Percentiles rank a stretch among this genome's conserved stretches.
Conservation (phyloP, 1,140 invertebrate species). For the Pentalonia nigronervosa region DNA sequence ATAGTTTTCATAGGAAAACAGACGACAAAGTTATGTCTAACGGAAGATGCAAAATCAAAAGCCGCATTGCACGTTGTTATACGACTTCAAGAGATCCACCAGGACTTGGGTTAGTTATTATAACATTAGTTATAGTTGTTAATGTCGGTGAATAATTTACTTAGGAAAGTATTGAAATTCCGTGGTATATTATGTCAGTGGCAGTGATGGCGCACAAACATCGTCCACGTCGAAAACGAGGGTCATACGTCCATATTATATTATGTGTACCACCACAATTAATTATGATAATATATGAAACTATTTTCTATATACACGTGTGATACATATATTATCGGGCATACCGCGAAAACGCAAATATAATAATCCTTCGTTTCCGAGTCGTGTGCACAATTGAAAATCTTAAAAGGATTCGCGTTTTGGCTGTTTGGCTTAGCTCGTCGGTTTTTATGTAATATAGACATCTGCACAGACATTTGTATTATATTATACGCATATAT, state of each 20-base stretch:
- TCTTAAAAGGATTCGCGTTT: not conserved
- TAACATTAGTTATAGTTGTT: no score
- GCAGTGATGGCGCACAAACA: not conserved
- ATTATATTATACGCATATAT: not conserved
- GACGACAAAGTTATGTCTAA: not conserved
- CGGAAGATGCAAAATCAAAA: not conserved
- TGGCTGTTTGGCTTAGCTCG: not conserved
- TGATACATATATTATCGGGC: not conserved
- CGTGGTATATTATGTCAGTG: not conserved
- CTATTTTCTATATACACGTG: not conserved
- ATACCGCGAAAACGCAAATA: not conserved
- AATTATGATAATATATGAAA: not conserved
- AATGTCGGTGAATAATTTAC: not conserved
- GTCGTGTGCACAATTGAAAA: not conserved
- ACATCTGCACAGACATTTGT: not conserved
- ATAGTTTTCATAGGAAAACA: not conserved
- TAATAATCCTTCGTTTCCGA: not conserved
- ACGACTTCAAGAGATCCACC: not conserved
- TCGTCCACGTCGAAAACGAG: not conserved
- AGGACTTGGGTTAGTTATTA: no score
- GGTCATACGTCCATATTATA: not conserved
- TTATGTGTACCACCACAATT: not conserved
- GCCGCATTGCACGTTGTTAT: not conserved
- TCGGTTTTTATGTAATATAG: not conserved
- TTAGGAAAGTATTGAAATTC: not conserved